Evolutionary conservation across 1,140 invertebrate species (phyloP).

Genomic region (Ericerus pela): DNA sequence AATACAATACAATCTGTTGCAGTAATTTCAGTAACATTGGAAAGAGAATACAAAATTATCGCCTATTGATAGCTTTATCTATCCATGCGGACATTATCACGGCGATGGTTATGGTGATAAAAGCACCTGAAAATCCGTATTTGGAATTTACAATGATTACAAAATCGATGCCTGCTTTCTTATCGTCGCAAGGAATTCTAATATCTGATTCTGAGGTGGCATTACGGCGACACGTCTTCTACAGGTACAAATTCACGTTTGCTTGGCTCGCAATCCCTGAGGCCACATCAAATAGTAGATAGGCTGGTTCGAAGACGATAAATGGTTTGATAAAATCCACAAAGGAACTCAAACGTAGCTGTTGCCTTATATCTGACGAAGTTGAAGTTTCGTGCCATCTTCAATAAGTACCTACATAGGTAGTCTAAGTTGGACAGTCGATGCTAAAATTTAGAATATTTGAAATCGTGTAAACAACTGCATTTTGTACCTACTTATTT

Average conservation of each 20-base stretch:
- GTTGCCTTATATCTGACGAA: too few species aligned
- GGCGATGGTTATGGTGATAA: slow-evolving; percentile 22
- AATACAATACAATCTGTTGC: slow-evolving; percentile 10
- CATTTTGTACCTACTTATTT: too few species aligned
- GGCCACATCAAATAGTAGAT: too few species aligned
- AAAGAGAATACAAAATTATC: slow-evolving; percentile 33
- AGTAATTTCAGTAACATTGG: slow-evolving; percentile 25
- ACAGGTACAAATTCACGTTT: slow-evolving; percentile 3
- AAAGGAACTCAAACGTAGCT: too few species aligned
- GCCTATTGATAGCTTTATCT: slow-evolving; percentile 24
- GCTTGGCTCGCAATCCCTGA: too few species aligned
- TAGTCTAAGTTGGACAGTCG: too few species aligned
- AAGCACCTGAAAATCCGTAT: background rate
- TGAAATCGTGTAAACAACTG: too few species aligned
- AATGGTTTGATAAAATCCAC: too few species aligned
- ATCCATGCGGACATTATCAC: slow-evolving; percentile 25
- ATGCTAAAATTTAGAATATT: too few species aligned
- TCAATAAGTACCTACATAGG: too few species aligned
- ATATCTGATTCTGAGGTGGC: background rate
- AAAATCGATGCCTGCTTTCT: background rate
- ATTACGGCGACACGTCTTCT: background rate
- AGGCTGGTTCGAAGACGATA: too few species aligned
- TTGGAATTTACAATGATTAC: background rate
- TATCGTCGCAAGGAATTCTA: background rate
- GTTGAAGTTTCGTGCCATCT: too few species aligned